Evolutionary conservation across 2,797 vertebrate genomes (phyloP), one percentile per base, ranked within the genome.

Genomic region (Antrozous pallidus): DNA sequence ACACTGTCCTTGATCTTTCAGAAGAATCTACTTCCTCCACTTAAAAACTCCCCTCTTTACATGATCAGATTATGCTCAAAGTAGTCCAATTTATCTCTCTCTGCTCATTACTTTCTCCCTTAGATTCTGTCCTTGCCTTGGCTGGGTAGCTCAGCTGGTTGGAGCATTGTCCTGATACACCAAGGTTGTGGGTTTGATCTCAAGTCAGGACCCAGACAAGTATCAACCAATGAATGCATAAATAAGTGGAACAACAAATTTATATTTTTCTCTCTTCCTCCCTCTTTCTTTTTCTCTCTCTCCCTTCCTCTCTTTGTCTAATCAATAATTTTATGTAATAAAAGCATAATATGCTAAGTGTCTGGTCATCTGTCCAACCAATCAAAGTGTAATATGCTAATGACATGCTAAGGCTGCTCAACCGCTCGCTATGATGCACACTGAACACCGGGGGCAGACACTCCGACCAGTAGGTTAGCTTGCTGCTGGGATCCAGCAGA

Each of bases 1-100:
- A 73, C 77, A 36, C 20, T 78, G 49, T 75, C 84, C 95, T 96
- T 93, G 93, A 94, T 92, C 89, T 95, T 96, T 92, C 83, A 58
- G 42, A 28, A 93, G 65, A 90, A 94, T 71, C 88, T 45, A 58
- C 81, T 96, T 95, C 80, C 84, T 77, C 80, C 74, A 36, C 91
- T 91, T 81, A 63, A 87, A 94, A 96, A 70, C 36, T 45, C 56
- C 84, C 58, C 33, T 58, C 9, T 11, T 90, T 69, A 92, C 33
- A 85, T 82, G 73, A 95, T 93, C 65, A 84, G 56, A 88, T 85
- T 93, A 91, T 33, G 73, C 20, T 67, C 18, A 5, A 33, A 36
- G 31, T 70, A 38, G 31, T 80, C 79, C 88, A 82, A 75, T 71
- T 90, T 69, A 69, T 88, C 71, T 92, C 65, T 88, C 71, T 92